Percentiles rank a stretch among this genome's conserved stretches.
Evolutionary conservation across 2,888 invertebrate genomes (phyloP).

Genomic region (Priocnemis perturbator): DNA sequence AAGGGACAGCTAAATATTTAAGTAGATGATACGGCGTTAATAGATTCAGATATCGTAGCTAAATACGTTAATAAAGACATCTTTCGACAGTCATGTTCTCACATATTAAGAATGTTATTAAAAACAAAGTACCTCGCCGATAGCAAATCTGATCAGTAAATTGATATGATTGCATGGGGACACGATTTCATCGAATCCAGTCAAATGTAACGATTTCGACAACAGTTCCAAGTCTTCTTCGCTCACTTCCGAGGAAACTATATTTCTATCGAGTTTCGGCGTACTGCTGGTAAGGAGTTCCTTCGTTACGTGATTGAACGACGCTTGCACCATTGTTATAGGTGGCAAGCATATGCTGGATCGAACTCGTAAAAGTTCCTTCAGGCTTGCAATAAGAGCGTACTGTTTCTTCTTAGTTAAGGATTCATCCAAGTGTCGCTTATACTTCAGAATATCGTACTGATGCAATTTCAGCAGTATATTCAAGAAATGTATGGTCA

Average conservation of each 20-base stretch:
- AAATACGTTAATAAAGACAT: no score
- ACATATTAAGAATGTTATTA: no score
- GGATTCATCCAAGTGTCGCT: conserved; percentile 11
- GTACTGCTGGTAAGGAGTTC: conserved; percentile 54
- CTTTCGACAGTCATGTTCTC: no score
- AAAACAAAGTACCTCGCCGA: conserved; percentile 79
- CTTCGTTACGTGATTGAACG: conserved; percentile 50
- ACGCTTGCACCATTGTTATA: conserved; percentile 53
- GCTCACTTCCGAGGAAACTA: conserved; percentile 81
- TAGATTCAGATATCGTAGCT: neutral
- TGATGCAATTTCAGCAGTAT: conserved; percentile 75
- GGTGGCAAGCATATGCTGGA: conserved; percentile 63
- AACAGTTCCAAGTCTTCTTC: conserved; percentile 86
- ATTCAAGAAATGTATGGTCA: conserved; percentile 81
- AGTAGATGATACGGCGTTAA: neutral
- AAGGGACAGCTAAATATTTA: conserved; percentile 61
- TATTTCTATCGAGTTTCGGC: conserved; percentile 72
- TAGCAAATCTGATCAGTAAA: conserved; percentile 82
- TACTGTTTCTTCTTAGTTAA: conserved; percentile 23
- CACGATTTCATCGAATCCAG: conserved; percentile 89
- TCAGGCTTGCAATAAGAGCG: conserved; percentile 21
- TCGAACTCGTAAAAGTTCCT: conserved; percentile 57
- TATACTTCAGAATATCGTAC: conserved; percentile 48
- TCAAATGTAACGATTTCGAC: conserved; percentile 85
- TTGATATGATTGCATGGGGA: conserved; percentile 86